Evolutionary conservation across 1,140 invertebrate genomes (phyloP).

Genomic region (Penaeus japonicus): DNA sequence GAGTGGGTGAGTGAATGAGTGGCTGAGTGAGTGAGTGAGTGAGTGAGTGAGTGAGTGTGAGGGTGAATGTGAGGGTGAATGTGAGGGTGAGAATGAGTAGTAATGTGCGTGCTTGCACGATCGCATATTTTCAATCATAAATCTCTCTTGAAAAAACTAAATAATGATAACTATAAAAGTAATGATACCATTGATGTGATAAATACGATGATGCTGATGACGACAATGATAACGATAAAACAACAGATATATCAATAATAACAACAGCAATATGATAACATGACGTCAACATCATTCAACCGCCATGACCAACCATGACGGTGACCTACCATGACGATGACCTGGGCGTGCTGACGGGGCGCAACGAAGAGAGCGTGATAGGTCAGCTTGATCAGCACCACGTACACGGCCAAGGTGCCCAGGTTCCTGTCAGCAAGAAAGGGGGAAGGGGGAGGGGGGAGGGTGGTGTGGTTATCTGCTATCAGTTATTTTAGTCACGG

Average conservation of each 20-base stretch:
- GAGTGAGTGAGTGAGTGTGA: background rate
- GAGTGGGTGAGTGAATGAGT: background rate
- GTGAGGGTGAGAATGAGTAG: background rate
- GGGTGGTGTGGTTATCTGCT: too few species aligned
- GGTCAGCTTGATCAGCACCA: constrained; percentile 71
- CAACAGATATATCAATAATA: background rate
- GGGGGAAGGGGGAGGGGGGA: background rate
- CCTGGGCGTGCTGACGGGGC: constrained; percentile 54
- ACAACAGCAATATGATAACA: too few species aligned
- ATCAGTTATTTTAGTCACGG: too few species aligned
- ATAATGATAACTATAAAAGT: background rate
- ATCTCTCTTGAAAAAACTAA: too few species aligned
- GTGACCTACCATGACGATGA: constrained; percentile 53
- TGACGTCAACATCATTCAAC: too few species aligned
- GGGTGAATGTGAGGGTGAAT: background rate
- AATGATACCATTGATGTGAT: background rate
- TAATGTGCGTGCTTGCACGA: background rate
- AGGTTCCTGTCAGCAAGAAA: constrained; percentile 72
- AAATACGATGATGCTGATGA: background rate
- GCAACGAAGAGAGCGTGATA: constrained; percentile 72
- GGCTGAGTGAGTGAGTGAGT: background rate
- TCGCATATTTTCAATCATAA: too few species aligned
- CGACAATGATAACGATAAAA: background rate
- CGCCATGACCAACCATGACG: too few species aligned
- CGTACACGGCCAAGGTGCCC: constrained; percentile 79